Evolutionary conservation across 2,797 vertebrate genomes (phyloP), one percentile per base, ranked within the genome.

Genomic region (Acanthornis magna): DNA sequence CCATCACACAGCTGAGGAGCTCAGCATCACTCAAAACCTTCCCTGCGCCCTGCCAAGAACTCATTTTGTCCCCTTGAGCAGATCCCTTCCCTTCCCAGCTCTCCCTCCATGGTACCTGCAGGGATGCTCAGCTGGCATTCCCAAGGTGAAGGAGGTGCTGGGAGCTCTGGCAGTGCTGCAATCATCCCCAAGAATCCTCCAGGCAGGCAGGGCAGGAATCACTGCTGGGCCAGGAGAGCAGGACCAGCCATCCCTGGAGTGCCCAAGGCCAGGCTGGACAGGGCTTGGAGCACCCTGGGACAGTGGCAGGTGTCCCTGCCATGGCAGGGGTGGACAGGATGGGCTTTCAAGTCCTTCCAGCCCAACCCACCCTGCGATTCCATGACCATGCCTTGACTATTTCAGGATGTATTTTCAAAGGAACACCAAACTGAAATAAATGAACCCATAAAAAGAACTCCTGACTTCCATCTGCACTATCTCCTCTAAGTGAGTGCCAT

Each of bases 21-120:
- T 13, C 67, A 16, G 18, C 34, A 21, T 29, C 13, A 1, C 43
- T 7, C 68, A n/a, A 1, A 51, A 34, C 29, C 2, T 50, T 14
- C 30, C 3, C 36, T 19, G 40, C 18, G 79, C 20, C 12, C 51
- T 70, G 68, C 43, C 48, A 67, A 1, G 0, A 7, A 2, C 45
- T 51, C 27, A 4, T 8, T 4, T 20, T 40, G 32, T 32, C 25
- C 13, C 48, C 67, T 1, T 2, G 51, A 53, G 81, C 58, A 74
- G 30, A 32, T 3, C 55, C 8, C 16, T 19, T 43, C 57, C 8
- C 16, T 51, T 38, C 54, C 74, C 63, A 13, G 4, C 47, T 57
- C 40, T 29, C 43, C 23, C n/a, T 9, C 20, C 0, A 0, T 11
- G 38, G 8, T 10, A 61, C 4, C 18, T 0, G 0, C n/a, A 20